Evolutionary conservation across 2,888 invertebrate species (phyloP).

Genomic region (Parnassius apollo): DNA sequence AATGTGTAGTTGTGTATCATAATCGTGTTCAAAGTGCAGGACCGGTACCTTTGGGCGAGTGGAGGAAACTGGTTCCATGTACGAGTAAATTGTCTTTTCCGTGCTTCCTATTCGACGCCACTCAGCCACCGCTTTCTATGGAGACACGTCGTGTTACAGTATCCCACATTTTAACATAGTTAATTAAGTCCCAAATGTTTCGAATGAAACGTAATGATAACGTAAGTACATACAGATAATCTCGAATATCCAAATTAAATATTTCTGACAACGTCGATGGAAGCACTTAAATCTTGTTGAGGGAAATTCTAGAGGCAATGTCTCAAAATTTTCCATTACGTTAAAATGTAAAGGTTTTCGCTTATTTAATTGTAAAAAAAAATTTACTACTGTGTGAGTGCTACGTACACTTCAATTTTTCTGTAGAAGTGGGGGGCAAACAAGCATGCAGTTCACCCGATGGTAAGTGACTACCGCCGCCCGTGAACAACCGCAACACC

Average conservation of each 20-base stretch:
- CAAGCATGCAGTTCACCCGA: too few species aligned
- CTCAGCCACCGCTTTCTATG: conserved; percentile 2
- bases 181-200: conserved; percentile 2
- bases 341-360: too few species aligned
- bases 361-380: too few species aligned
- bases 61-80: conserved; percentile 2
- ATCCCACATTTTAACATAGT: conserved; percentile 10
- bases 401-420: too few species aligned
- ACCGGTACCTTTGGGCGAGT: background rate
- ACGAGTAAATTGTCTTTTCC: background rate
- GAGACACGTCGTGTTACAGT: background rate
- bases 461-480: too few species aligned
- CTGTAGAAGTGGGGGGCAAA: too few species aligned
- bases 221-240: background rate
- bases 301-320: too few species aligned
- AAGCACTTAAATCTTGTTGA: background rate
- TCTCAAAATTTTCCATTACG: too few species aligned
- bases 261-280: background rate
- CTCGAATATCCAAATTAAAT: background rate
- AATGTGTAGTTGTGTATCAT: too few species aligned
- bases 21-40: conserved; percentile 1
- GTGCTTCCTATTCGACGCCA: conserved; percentile 1
- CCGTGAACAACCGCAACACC: too few species aligned
- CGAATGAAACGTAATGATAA: background rate
- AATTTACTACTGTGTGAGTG: too few species aligned